These are phyloP conservation scores for Nephrotoma flavescens DNA, from an alignment of 2,888 invertebrate species.

Conservation along the genomic window DNA sequence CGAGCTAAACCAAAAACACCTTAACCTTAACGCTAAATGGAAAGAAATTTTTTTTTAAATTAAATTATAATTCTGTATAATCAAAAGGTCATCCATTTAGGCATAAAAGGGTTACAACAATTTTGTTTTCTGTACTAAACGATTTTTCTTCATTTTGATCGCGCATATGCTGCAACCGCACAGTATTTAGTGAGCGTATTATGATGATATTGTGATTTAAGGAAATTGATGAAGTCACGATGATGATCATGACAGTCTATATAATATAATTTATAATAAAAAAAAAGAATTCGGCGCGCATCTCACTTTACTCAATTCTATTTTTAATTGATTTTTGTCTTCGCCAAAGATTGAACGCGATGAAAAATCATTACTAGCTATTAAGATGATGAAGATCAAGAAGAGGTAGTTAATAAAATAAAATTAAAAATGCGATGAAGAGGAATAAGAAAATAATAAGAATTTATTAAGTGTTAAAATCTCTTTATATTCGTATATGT, in stretches of 20 bases:
- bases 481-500: background rate
- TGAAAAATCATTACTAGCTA: background rate
- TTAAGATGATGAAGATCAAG: background rate
- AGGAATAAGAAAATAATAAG: background rate
- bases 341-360: background rate
- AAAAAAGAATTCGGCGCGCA: background rate
- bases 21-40: background rate
- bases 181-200: background rate
- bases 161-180: background rate
- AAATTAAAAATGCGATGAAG: background rate
- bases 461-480: background rate
- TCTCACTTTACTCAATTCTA: background rate
- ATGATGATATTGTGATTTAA: background rate
- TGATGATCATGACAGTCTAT: background rate
- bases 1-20: background rate
- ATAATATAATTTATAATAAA: background rate
- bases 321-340: background rate
- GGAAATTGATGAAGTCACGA: background rate
- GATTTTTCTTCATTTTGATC: background rate
- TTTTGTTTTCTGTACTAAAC: background rate
- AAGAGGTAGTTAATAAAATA: background rate
- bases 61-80: background rate
- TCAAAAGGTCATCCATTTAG: background rate
- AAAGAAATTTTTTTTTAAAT: background rate
- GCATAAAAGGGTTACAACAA: background rate